Conservation (phyloP, 2,113 vertebrate species). For the Rhombomys opimus region DNA sequence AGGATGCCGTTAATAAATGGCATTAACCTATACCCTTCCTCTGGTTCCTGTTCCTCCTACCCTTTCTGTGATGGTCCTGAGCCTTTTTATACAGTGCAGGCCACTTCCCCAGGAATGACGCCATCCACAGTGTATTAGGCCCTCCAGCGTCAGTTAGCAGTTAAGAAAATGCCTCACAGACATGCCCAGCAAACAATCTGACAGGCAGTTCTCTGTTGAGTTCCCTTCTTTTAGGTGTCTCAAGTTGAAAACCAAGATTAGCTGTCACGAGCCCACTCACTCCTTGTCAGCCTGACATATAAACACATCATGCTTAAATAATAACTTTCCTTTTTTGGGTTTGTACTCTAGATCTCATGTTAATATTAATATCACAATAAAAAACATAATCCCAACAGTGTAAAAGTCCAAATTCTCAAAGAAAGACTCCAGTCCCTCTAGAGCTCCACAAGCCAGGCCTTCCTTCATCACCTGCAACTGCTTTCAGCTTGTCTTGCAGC, state of each 20-base stretch:
- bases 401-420: background rate
- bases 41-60: background rate
- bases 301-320: background rate
- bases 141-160: background rate
- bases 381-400: background rate
- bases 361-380: background rate
- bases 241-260: background rate
- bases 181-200: background rate
- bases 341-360: background rate
- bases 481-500: background rate
- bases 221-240: background rate
- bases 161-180: background rate
- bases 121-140: background rate
- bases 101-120: background rate
- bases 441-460: background rate
- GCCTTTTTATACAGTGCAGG: background rate
- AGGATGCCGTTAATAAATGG: background rate
- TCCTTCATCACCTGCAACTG: background rate
- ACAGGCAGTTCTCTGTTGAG: background rate
- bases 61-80: background rate
- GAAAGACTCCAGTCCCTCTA: background rate
- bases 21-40: background rate
- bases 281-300: background rate
- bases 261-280: background rate
- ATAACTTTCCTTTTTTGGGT: background rate